Conservation (phyloP, 2,888 invertebrate genomes). For the Tridacna crocea region DNA sequence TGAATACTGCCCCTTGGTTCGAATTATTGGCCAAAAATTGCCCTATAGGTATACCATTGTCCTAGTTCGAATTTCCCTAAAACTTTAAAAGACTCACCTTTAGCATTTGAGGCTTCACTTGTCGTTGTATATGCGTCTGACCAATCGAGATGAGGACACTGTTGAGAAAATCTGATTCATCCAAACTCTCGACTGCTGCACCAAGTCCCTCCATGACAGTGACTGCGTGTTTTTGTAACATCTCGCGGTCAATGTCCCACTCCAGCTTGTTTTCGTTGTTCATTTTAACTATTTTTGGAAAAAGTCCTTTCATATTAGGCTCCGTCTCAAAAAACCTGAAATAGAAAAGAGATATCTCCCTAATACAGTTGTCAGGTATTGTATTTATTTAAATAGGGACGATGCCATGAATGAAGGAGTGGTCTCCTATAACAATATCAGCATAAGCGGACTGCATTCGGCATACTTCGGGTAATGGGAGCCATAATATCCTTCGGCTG, state of each 20-base stretch:
- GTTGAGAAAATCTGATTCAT: constrained; percentile 79
- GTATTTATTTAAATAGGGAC: too few relatives aligned
- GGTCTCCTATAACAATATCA: too few relatives aligned
- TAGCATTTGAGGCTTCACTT: constrained; percentile 78
- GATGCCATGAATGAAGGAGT: too few relatives aligned
- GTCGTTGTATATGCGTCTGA: constrained; percentile 78
- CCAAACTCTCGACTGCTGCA: constrained; percentile 81
- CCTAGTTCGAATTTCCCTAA: too few relatives aligned
- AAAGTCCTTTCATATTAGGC: constrained; percentile 76
- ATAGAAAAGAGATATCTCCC: constrained; percentile 5
- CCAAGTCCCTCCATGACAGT: constrained; percentile 82
- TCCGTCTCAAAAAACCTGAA: constrained; percentile 79
- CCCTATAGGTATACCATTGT: too few relatives aligned
- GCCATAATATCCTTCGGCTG: too few relatives aligned
- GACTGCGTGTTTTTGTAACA: constrained; percentile 79
- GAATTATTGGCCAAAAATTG: too few relatives aligned
- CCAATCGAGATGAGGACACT: constrained; percentile 80
- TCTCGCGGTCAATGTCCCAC: constrained; percentile 77
- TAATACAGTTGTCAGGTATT: too few relatives aligned
- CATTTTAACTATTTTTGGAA: constrained; percentile 78
- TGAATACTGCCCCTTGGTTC: too few relatives aligned
- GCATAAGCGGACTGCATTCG: too few relatives aligned
- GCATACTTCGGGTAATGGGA: too few relatives aligned
- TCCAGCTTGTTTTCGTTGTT: constrained; percentile 77
- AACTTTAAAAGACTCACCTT: constrained; percentile 75